Base-by-base conservation (phyloP, 2,888 invertebrate species). In the Diaperis boleti region DNA sequence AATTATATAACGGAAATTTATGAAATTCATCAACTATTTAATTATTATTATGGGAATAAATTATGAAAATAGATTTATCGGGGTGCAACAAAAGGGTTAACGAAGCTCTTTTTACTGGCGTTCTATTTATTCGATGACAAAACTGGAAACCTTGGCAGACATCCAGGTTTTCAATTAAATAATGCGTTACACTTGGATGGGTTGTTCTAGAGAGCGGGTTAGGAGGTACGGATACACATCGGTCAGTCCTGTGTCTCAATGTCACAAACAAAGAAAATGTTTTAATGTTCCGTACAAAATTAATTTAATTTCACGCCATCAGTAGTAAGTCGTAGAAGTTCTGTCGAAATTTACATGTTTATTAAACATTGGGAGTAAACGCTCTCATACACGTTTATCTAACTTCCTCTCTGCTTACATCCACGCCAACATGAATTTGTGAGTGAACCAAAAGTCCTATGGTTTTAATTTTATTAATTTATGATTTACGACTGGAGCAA, bases 91-190 rank as follows among this genome's bases (percentile, higher is more conserved):
- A 49, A 41, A 18, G 49, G 35, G 52, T 52, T 52, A 49, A 52
- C 52, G 37, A 52, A 52, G 52, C 39, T 26, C 52, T 39, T 52
- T 52, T 39, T 20, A 35, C 39, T n/a, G 18, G 37, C 35, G 7
- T 35, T 26, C 52, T 52, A 52, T 52, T 41, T 60, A 39, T 47
- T 20, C 44, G 31, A 59, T 55, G 57, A 26, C 52, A 35, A 29
- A 60, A 62, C 50, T 62, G 42, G 57, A 63, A 63, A 29, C 37
- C 31, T 45, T 72, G 72, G 71, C 72, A 66, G 62, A 41, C 57
- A 63, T 68, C 72, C 72, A 72, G 67, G 62, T 64, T 66, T 70
- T 69, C 71, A 71, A 72, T 72, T 72, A 72, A 72, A 72, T 72
- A 72, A 70, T 69, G 69, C 69, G 66, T 69, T 70, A 69, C 68